phyloP scores from a whole-genome alignment of 2,797 vertebrate species.

The Halcyon badia region DNA sequence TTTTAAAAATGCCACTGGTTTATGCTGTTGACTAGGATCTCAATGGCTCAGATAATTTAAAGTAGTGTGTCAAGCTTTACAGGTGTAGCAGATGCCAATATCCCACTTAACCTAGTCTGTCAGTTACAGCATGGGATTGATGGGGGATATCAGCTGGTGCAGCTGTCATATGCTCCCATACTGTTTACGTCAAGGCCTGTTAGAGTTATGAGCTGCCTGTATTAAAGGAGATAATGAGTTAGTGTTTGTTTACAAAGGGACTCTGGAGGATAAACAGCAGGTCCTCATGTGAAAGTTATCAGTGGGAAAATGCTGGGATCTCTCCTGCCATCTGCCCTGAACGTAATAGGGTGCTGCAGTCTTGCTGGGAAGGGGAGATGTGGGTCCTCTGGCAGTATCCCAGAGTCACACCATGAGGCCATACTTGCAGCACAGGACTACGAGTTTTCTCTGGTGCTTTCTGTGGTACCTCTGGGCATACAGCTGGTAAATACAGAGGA shows the following conservation, averaged over 20 bases:
- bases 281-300: not conserved
- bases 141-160: not conserved
- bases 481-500: not conserved
- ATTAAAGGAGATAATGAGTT: not conserved
- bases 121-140: not conserved
- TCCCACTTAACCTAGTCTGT: not conserved
- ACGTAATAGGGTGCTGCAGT: not conserved
- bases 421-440: not conserved
- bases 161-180: not conserved
- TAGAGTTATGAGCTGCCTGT: conserved; percentile 45
- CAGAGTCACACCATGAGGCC: fast-evolving
- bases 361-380: fast-evolving
- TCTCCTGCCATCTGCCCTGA: not conserved
- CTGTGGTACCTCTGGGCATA: not conserved
- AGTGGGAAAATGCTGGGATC: not conserved
- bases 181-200: not conserved
- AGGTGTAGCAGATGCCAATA: not conserved
- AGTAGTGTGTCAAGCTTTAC: not conserved
- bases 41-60: not conserved
- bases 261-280: not conserved
- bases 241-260: not conserved
- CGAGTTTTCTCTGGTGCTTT: not conserved
- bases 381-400: not conserved
- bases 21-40: not conserved
- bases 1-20: not conserved